phyloP scores from a whole-genome alignment of 2,888 invertebrate species.

The Tetranychus piercei region DNA sequence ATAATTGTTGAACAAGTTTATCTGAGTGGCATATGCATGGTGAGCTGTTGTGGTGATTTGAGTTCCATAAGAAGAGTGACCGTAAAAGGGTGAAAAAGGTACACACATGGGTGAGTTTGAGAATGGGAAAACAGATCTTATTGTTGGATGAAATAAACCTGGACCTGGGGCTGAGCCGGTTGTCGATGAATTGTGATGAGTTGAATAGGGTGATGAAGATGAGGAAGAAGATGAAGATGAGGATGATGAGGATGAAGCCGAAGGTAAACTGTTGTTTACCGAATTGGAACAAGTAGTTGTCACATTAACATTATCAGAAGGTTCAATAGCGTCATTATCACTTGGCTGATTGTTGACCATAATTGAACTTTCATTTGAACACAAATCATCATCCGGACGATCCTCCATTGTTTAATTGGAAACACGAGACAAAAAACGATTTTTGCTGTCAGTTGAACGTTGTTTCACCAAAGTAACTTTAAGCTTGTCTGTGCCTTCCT shows the following conservation, averaged over 20 bases:
- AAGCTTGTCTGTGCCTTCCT: too few relatives aligned
- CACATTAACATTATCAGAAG: too few relatives aligned
- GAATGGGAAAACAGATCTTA: not conserved
- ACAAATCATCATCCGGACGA: too few relatives aligned
- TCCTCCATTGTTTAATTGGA: too few relatives aligned
- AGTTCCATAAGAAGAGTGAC: not conserved
- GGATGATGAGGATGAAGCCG: not conserved
- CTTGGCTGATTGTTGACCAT: too few relatives aligned
- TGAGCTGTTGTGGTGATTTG: not conserved
- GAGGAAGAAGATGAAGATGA: not conserved
- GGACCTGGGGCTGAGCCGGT: not conserved
- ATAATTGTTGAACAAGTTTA: slow-evolving; percentile 7
- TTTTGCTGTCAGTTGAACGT: too few relatives aligned
- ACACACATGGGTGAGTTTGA: not conserved
- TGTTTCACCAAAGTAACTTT: too few relatives aligned
- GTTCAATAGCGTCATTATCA: too few relatives aligned
- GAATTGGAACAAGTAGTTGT: too few relatives aligned
- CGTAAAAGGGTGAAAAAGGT: slow-evolving; percentile 9
- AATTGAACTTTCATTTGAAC: too few relatives aligned
- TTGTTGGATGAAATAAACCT: slow-evolving; percentile 5
- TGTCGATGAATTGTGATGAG: slow-evolving; percentile 6
- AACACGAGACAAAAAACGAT: too few relatives aligned
- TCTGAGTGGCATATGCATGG: slow-evolving; percentile 8
- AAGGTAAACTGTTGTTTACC: not conserved
- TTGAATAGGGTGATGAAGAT: not conserved